Evolutionary conservation across 2,888 invertebrate genomes (phyloP).

Genomic region (Crossocerus cetratus): DNA sequence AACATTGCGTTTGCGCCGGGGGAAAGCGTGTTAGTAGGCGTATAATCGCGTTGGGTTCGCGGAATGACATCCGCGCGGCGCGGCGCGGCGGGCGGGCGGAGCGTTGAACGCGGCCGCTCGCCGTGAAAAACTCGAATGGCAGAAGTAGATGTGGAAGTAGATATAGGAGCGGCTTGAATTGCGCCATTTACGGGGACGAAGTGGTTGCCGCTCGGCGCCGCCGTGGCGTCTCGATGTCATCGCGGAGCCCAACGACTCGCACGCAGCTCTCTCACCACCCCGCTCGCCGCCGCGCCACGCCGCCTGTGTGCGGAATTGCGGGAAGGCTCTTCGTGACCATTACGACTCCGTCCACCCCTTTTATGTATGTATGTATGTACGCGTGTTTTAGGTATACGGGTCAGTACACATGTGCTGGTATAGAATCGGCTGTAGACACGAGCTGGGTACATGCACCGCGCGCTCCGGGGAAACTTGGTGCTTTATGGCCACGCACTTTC

Average conservation of each 20-base stretch:
- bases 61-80: no score
- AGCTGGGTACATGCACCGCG: background rate
- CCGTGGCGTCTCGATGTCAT: constrained; percentile 34
- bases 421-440: no score
- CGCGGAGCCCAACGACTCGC: constrained; percentile 23
- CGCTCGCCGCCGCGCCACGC: no score
- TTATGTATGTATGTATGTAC: background rate
- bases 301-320: constrained; percentile 7
- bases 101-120: no score
- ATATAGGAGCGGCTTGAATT: background rate
- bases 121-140: background rate
- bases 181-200: constrained; percentile 13
- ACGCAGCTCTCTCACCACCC: constrained; percentile 31
- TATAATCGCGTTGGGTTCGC: no score
- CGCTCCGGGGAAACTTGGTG: background rate
- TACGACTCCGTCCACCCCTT: constrained; percentile 17
- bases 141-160: background rate
- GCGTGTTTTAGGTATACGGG: background rate
- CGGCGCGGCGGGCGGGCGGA: no score
- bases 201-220: constrained; percentile 18
- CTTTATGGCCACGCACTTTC: background rate
- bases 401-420: no score
- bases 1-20: no score
- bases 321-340: constrained; percentile 21
- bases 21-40: no score